Conservation (phyloP, 1,140 invertebrate species). For the Gerris buenoi region DNA sequence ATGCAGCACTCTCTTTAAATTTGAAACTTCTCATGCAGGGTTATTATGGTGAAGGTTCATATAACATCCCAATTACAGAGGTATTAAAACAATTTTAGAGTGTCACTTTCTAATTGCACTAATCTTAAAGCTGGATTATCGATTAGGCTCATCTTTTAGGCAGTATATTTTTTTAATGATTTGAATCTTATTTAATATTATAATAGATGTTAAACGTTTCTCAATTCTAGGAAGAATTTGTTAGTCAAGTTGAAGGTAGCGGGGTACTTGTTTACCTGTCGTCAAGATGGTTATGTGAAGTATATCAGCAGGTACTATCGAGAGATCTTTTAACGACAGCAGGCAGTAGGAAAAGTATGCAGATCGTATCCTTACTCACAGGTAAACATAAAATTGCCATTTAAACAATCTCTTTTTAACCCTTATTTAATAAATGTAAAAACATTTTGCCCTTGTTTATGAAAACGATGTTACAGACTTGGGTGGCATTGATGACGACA, state of each 20-base stretch:
- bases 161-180: too few relatives aligned
- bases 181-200: too few relatives aligned
- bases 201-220: neutral
- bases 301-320: constrained; percentile 71
- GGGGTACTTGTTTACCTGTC: constrained; percentile 82
- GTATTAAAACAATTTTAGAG: too few relatives aligned
- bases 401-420: too few relatives aligned
- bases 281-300: constrained; percentile 75
- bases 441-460: too few relatives aligned
- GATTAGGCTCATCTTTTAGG: too few relatives aligned
- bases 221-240: constrained; percentile 55
- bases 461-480: constrained; percentile 44
- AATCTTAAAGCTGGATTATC: too few relatives aligned
- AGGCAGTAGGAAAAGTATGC: constrained; percentile 42
- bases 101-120: too few relatives aligned
- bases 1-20: constrained; percentile 66
- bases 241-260: constrained; percentile 77
- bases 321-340: constrained; percentile 55
- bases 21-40: constrained; percentile 58
- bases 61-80: constrained; percentile 39
- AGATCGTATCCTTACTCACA: constrained; percentile 59
- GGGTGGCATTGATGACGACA: constrained; percentile 39
- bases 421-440: too few relatives aligned
- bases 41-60: constrained; percentile 52
- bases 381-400: too few relatives aligned